Base-by-base conservation (phyloP, 2,797 vertebrate species). In the Enteromius unitaeniatus region DNA sequence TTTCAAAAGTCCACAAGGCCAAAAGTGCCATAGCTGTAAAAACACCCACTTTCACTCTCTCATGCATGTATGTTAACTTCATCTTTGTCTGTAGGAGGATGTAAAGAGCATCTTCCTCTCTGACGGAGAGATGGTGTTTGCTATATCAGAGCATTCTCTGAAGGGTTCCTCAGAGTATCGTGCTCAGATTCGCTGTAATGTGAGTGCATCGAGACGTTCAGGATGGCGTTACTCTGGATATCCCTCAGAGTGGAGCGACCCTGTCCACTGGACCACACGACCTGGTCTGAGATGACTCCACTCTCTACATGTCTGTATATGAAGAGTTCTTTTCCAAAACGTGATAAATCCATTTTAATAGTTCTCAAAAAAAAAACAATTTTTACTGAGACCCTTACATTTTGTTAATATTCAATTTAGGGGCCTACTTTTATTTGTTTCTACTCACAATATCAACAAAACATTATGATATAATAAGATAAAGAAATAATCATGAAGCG, bases 71-170 rank as follows among this genome's bases (percentile, higher is more conserved):
- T 55, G 69, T 72, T 62, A 60, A 73, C 89, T 87, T 85, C 81
- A 85, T 89, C 86, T 90, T 83, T 76, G 21, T 55, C 23, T 84
- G 31, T 65, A 87, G 87, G 74, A 72, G 78, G 53, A 79, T 10
- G 17, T 23, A 15, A 45, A 72, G 40, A 31, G 21, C 26, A 7
- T 65, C 51, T 62, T 40, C 23, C 28, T 86, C 26, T 21, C 68
- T 17, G 10, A 62, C 11, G 72, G 55, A 3, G 31, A 53, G 28
- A 58, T 1, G 37, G 37, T 70, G 23, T 65, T 55, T 90, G 90
- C 89, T 84, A 87, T 92, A 85, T 76, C 31, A 7, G 86, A 88
- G 87, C 88, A 87, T 72, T 64, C 82, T n/a, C 82, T 90, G 19
- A 47, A 6, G 23, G 69, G 85, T 45, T 78, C 67, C 28, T 55